Evolutionary conservation across 2,113 vertebrate species (phyloP).

Genomic region (Reinhardtius hippoglossoides): DNA sequence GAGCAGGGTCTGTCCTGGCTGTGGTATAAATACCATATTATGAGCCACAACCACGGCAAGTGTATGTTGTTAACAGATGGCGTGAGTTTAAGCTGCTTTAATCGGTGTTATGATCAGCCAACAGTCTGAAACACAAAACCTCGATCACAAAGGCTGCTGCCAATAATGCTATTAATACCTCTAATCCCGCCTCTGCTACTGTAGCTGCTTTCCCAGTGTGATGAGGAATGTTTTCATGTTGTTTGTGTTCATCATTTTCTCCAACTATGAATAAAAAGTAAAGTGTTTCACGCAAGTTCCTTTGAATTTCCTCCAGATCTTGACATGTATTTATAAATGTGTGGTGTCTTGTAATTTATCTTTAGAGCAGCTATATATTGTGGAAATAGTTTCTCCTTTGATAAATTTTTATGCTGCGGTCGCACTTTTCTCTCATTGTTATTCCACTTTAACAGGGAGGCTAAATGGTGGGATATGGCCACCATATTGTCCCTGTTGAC

Average conservation of each 20-base stretch:
- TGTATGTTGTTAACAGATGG: slow-evolving; percentile 64
- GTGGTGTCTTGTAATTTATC: background rate
- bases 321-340: background rate
- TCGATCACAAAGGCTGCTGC: slow-evolving; percentile 27
- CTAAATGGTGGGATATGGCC: slow-evolving; percentile 70
- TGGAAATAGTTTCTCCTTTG: background rate
- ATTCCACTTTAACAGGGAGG: slow-evolving; percentile 47
- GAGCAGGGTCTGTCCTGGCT: slow-evolving; percentile 2
- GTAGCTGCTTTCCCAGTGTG: background rate
- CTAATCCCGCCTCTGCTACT: slow-evolving; percentile 5
- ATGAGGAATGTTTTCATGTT: background rate
- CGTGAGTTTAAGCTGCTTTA: slow-evolving; percentile 68
- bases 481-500: slow-evolving; percentile 73
- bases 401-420: background rate
- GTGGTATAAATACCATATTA: slow-evolving; percentile 28
- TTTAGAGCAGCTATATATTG: background rate
- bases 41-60: slow-evolving; percentile 22
- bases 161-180: slow-evolving; percentile 32
- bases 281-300: background rate
- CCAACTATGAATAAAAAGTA: background rate
- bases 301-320: background rate
- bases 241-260: background rate
- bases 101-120: slow-evolving; percentile 69
- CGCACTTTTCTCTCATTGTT: slow-evolving; percentile 41
- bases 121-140: slow-evolving; percentile 40